A percentile compares a stretch with the other conserved stretches of the same genome.
phyloP scores from a whole-genome alignment of 1,140 invertebrate genomes.

The Drosophila neocordata region DNA sequence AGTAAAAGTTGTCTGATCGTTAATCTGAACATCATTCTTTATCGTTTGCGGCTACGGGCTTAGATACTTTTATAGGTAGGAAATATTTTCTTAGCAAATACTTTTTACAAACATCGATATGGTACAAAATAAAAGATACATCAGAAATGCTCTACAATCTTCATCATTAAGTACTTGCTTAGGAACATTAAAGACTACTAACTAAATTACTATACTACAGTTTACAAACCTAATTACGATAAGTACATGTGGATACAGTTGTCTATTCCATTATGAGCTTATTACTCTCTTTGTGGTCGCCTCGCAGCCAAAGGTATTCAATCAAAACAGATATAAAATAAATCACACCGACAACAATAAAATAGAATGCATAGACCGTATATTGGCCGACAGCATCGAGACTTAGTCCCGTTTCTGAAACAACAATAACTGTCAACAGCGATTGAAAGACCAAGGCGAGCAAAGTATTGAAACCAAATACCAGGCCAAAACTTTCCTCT shows the following conservation, averaged over 20 bases:
- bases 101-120: neutral
- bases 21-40: neutral
- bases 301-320: slow-evolving; percentile 54
- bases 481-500: slow-evolving; percentile 92
- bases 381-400: slow-evolving; percentile 83
- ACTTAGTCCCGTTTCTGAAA: slow-evolving; percentile 82
- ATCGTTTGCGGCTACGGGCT: neutral
- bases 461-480: slow-evolving; percentile 96
- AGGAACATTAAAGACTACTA: neutral
- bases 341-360: slow-evolving; percentile 62
- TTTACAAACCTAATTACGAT: slow-evolving; percentile 21
- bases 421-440: slow-evolving; percentile 89
- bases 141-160: neutral
- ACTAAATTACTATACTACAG: slow-evolving; percentile 20
- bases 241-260: slow-evolving; percentile 29
- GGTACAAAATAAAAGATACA: neutral
- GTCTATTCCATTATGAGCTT: slow-evolving; percentile 52
- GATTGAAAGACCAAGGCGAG: slow-evolving; percentile 91
- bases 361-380: slow-evolving; percentile 82
- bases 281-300: slow-evolving; percentile 21
- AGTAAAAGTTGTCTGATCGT: neutral
- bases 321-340: slow-evolving; percentile 69
- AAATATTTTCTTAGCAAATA: neutral
- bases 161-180: slow-evolving; percentile 10
- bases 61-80: neutral